Evolutionary conservation across 2,797 vertebrate species (phyloP).

Genomic region (Sebastes dallii): DNA sequence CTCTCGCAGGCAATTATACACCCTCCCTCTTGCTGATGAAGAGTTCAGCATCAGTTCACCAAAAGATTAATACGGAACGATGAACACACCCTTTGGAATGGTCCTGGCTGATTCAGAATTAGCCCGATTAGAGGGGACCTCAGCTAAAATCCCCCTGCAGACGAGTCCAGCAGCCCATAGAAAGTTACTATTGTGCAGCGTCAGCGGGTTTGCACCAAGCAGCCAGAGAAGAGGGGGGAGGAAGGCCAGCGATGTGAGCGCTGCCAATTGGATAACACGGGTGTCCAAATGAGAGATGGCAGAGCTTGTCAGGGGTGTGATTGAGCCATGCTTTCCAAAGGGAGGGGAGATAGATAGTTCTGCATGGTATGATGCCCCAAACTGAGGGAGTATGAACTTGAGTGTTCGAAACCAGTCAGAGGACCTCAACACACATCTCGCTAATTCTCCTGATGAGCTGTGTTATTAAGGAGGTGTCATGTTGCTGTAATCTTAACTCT

Average conservation of each 20-base stretch:
- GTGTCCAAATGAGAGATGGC: slow-evolving; percentile 70
- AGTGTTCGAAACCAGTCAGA: slow-evolving; percentile 1
- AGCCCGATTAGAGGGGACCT: slow-evolving; percentile 62
- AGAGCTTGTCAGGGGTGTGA: slow-evolving; percentile 65
- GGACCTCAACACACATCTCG: slow-evolving; percentile 1
- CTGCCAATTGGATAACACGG: slow-evolving; percentile 66
- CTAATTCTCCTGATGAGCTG: slow-evolving; percentile 42
- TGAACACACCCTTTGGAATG: slow-evolving; percentile 68
- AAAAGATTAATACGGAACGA: slow-evolving; percentile 72
- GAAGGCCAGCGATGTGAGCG: slow-evolving; percentile 51
- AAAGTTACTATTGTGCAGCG: slow-evolving; percentile 70
- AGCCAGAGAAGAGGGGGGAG: slow-evolving; percentile 22
- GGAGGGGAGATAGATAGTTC: slow-evolving; percentile 34
- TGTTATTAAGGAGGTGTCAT: slow-evolving; percentile 24
- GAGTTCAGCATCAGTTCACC: slow-evolving; percentile 82
- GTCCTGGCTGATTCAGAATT: slow-evolving; percentile 68
- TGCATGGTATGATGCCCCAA: slow-evolving; percentile 22
- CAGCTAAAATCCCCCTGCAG: slow-evolving; percentile 54
- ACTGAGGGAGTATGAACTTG: slow-evolving; percentile 17
- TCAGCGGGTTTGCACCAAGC: slow-evolving; percentile 64
- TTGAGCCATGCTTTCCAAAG: slow-evolving; percentile 55
- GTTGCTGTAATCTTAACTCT: slow-evolving; percentile 22
- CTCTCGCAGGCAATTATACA: slow-evolving; percentile 53
- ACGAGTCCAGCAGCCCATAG: slow-evolving; percentile 53
- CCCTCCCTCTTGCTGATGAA: slow-evolving; percentile 64